Percentiles rank a stretch among this genome's conserved stretches.
Evolutionary conservation across 1,140 invertebrate species (phyloP).

Genomic region (Phortica variegata): DNA sequence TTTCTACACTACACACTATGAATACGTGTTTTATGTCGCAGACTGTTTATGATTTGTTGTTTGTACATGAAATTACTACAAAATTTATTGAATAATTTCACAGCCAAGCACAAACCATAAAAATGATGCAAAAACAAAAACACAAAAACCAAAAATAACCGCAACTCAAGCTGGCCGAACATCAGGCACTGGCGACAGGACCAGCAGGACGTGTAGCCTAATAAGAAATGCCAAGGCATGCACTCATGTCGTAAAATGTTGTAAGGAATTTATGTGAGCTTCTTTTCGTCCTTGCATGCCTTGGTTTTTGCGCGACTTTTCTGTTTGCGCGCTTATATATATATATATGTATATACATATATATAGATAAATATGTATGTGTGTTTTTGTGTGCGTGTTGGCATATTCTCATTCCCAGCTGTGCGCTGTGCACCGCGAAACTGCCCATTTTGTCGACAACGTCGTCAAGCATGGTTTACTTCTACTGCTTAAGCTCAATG

Average conservation of each 20-base stretch:
- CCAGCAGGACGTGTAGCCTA: constrained; percentile 13
- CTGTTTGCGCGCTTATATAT: neutral
- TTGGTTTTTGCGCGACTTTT: neutral
- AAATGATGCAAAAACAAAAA: constrained; percentile 2
- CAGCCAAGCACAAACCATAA: constrained; percentile 16
- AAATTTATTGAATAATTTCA: constrained; percentile 54
- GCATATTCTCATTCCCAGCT: too few species aligned
- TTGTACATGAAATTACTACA: constrained; percentile 50
- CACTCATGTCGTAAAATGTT: constrained; percentile 46
- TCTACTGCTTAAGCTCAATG: too few species aligned
- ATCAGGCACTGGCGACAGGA: neutral
- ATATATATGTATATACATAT: constrained; percentile 4
- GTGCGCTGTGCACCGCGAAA: too few species aligned
- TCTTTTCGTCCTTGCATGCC: neutral
- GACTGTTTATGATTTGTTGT: constrained; percentile 46
- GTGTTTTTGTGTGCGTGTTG: neutral
- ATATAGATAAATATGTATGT: constrained; percentile 5
- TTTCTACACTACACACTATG: neutral
- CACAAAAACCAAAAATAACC: neutral
- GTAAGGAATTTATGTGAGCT: constrained; percentile 35
- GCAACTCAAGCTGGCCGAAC: neutral
- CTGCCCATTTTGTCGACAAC: too few species aligned
- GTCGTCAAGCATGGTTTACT: too few species aligned
- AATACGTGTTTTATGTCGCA: neutral
- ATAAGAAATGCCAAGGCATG: constrained; percentile 50